phyloP scores from a whole-genome alignment of 1,140 invertebrate genomes.

The Cyclina sinensis region DNA sequence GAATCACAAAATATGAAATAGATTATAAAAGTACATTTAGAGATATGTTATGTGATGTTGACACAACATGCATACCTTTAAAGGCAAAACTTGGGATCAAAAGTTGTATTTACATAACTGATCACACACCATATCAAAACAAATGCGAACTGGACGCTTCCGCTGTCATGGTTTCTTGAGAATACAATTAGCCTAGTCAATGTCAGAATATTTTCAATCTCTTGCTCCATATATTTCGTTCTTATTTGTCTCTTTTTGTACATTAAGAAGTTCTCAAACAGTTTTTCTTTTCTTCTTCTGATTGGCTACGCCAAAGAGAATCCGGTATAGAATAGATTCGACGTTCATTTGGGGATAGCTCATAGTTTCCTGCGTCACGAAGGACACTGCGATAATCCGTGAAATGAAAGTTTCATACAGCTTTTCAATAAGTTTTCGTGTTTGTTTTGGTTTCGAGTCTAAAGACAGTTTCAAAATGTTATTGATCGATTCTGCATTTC shows the following conservation, averaged over 20 bases:
- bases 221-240: background rate
- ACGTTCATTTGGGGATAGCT: background rate
- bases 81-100: too few relatives aligned
- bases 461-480: background rate
- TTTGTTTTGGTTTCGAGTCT: background rate
- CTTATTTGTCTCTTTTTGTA: background rate
- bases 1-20: too few relatives aligned
- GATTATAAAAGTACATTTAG: too few relatives aligned
- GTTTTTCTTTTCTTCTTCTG: background rate
- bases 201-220: too few relatives aligned
- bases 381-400: conserved; percentile 38
- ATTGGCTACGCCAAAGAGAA: conserved; percentile 4
- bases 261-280: background rate
- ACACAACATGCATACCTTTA: too few relatives aligned
- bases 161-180: too few relatives aligned
- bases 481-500: conserved; percentile 44
- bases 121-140: too few relatives aligned
- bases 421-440: background rate
- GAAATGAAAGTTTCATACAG: background rate
- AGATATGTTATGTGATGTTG: too few relatives aligned
- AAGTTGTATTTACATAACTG: too few relatives aligned
- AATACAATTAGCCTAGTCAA: too few relatives aligned
- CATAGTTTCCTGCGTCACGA: conserved; percentile 20
- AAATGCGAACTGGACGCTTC: too few relatives aligned
- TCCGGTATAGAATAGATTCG: background rate